These are phyloP conservation scores for Actenoides lindsayi DNA, from an alignment of 2,113 vertebrate genomes.

Conservation along the genomic window DNA sequence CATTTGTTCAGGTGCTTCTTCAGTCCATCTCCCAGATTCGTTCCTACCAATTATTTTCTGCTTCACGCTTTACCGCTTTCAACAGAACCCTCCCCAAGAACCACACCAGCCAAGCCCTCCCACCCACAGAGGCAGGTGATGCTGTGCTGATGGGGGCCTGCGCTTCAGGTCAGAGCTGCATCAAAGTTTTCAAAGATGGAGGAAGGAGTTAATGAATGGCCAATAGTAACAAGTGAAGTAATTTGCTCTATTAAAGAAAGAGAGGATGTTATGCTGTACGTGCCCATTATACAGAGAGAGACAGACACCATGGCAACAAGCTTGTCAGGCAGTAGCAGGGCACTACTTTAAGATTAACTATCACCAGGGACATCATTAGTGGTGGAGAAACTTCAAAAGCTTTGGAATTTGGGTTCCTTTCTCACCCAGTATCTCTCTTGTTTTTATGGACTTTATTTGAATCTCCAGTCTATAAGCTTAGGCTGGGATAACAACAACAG, in stretches of 20 bases:
- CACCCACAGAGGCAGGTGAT: background rate
- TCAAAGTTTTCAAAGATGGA: background rate
- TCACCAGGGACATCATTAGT: conserved; percentile 36
- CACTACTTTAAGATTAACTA: conserved; percentile 38
- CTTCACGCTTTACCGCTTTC: background rate
- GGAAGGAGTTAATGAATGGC: conserved; percentile 4
- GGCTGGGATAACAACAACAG: background rate
- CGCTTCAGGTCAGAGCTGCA: background rate
- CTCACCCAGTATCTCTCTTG: background rate
- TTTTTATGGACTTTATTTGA: background rate
- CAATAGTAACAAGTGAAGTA: conserved; percentile 35
- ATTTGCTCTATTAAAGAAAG: conserved; percentile 40
- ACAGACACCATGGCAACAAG: conserved; percentile 63
- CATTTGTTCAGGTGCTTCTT: background rate
- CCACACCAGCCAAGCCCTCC: background rate
- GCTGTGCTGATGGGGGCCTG: background rate
- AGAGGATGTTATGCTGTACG: conserved; percentile 1
- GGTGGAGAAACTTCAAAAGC: conserved; percentile 31
- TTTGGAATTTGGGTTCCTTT: conserved; percentile 4
- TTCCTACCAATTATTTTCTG: background rate
- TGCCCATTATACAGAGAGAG: conserved; percentile 37
- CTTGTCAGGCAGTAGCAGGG: conserved; percentile 34
- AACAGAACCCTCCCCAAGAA: background rate
- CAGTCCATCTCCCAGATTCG: background rate
- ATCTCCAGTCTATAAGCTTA: background rate